Evolutionary conservation across 2,113 vertebrate species (phyloP), one percentile per base, ranked within the genome.

Genomic region (Todiramphus saurophagus): DNA sequence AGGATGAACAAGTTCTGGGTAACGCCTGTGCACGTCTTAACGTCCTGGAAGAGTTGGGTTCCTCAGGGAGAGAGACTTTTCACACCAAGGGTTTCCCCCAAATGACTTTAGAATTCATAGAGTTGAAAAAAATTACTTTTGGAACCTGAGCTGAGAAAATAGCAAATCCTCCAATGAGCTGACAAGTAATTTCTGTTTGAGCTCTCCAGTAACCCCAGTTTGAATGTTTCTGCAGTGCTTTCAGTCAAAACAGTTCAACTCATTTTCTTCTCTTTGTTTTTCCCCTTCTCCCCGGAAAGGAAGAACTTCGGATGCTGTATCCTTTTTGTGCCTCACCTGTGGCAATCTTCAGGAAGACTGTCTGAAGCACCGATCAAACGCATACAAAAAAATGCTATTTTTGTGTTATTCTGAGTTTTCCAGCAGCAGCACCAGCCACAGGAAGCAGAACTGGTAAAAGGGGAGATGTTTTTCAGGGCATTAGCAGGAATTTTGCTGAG

Each of bases 291-390:
- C 21, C 25, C 0, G 21, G 28, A 86, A 90, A 98, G 97, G 94
- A 94, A 85, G 95, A 89, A 84, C 93, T 39, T 89, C 96, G 11
- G 59, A 89, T 16, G 80, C 89, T 83, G 97, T 98, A 98, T 98
- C 97, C 97, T 98, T 98, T 93, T 50, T 37, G 70, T 69, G 44
- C 24, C 43, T 79, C 59, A 14, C 18, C 2, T 8, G 41, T 0
- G 1, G 86, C 50, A 25, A 43, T 62, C 59, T 35, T 46, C 15
- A 10, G 64, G 43, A 44, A 50, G 69, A 18, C 16, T 11, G 24
- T n/a, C 56, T 62, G 68, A 44, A 21, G 21, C 1, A 9, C 68
- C 13, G 13, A 53, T 28, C 16, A 20, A 46, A 46, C 17, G 7
- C 44, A 19, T 20, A 46, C 9, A 10, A 10, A 50, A n/a, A 50